phyloP scores from a whole-genome alignment of 2,888 invertebrate genomes.

The Dicycla oo region DNA sequence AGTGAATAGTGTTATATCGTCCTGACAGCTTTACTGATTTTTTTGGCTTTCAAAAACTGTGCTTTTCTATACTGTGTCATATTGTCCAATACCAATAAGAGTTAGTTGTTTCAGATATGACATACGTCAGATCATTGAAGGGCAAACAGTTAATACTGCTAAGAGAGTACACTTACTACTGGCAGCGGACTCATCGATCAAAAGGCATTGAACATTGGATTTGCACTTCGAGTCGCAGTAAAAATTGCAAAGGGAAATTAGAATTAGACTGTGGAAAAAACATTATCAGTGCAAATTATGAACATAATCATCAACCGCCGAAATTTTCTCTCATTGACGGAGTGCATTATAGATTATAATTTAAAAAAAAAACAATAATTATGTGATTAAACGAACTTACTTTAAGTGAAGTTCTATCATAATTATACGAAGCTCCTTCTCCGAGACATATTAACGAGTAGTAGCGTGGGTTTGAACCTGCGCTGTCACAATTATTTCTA shows the following conservation, averaged over 20 bases:
- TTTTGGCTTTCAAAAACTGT: neutral
- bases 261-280: neutral
- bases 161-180: slow-evolving; percentile 24
- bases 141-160: slow-evolving; percentile 37
- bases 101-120: neutral
- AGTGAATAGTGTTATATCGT: neutral
- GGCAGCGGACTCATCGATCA: neutral
- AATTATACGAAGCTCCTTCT: no score
- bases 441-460: no score
- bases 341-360: slow-evolving; percentile 28
- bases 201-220: slow-evolving; percentile 21
- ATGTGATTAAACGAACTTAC: no score
- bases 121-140: slow-evolving; percentile 8
- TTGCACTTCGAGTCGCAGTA: slow-evolving; percentile 35
- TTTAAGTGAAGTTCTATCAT: no score
- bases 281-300: slow-evolving; percentile 9
- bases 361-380: neutral
- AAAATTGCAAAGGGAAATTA: slow-evolving; percentile 35
- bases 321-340: slow-evolving; percentile 20
- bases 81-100: neutral
- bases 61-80: no score
- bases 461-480: no score
- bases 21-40: neutral
- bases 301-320: slow-evolving; percentile 32
- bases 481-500: no score